Evolutionary conservation across 2,113 vertebrate genomes (phyloP).

Genomic region (Tychaedon coryphoeus): DNA sequence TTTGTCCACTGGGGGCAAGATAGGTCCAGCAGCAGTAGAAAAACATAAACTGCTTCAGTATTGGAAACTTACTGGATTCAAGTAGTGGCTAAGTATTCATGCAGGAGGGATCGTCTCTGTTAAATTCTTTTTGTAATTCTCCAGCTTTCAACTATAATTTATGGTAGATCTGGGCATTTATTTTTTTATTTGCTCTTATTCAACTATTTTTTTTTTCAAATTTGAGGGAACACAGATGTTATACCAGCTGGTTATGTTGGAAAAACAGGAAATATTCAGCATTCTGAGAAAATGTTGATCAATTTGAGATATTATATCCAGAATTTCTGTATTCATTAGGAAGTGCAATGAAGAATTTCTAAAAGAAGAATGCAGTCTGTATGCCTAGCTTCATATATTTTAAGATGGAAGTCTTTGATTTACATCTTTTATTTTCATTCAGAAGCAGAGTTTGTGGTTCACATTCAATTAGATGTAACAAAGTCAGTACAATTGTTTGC

Average conservation of each 20-base stretch:
- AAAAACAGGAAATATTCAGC: background rate
- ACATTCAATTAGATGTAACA: background rate
- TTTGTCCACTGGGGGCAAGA: background rate
- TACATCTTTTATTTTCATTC: background rate
- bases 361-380: background rate
- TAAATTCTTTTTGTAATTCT: background rate
- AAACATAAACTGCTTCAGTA: background rate
- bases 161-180: background rate
- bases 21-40: background rate
- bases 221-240: background rate
- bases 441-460: background rate
- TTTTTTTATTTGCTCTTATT: background rate
- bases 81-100: background rate
- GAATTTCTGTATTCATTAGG: background rate
- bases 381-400: background rate
- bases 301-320: background rate
- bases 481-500: background rate
- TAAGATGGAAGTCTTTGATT: background rate
- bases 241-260: background rate
- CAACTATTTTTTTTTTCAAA: accelerated
- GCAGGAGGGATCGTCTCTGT: background rate
- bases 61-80: background rate
- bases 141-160: background rate
- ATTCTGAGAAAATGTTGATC: background rate
- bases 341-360: background rate